Base-by-base conservation (phyloP, 2,113 vertebrate species). In the Neolamprologus falcicula region DNA sequence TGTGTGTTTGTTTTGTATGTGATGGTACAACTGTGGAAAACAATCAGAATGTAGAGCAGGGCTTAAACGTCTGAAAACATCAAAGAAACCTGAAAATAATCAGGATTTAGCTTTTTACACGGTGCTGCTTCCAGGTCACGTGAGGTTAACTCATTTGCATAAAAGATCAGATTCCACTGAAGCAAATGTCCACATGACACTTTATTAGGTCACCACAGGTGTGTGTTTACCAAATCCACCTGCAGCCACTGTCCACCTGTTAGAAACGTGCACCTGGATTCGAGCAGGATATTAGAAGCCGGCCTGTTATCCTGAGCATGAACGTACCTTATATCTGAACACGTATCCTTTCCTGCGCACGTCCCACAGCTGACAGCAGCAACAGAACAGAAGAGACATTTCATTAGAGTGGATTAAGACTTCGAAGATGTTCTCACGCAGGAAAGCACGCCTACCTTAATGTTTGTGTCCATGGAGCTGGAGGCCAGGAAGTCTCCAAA, bases 281-380 rank as follows among this genome's bases (percentile, higher is more conserved):
- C 8, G 14, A 40, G 21, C 21, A 21, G 21, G 21, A 21, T 21
- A 21, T 21, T 21, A 21, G 21, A 21, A 21, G 21, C 1, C 7
- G 2, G n/a, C 11, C 63, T 68, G 11, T 40, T 1, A 9, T 0
- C 0, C 35, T 68, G 63, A 68, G 35, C 1, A 68, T 19, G 1
- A 40, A 40, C 19, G 96, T 93, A 99, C 99, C 97, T 98, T 98
- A 86, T 98, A 99, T 33, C 97, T 97, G 95, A 98, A 98, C 79
- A 99, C 97, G 37, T 98, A 99, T 63, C 98, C 98, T 96, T 98
- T 99, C 91, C 98, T 97, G 63, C 98, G 95, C 4, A 99, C 96
- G 89, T 99, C 99, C 99, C 99, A 99, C 84, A 99, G 97, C 98
- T 99, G 95, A n/a, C 85, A 37, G 59, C 59, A 80, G 33, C 55